Evolutionary conservation across 30 jellyfish, hydroid and myxozoan species (phyloP), one percentile per base, ranked within the genome.

Genomic region (Aurelia sp.): DNA sequence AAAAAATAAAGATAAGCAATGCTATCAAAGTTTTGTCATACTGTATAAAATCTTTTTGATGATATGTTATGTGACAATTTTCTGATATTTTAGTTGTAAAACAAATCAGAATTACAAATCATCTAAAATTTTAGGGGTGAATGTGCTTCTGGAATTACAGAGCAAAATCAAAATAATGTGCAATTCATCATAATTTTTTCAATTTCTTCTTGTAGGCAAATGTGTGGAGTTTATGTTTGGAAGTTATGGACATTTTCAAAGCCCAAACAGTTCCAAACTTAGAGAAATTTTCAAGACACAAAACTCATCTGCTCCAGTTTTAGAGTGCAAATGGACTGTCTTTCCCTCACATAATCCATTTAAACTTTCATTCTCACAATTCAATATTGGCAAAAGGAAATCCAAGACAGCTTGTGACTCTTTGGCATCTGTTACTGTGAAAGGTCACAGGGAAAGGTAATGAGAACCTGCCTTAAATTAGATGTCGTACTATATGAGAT

Each of bases 281-380:
- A 30, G 15, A 11, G 67, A 59, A 16, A 59, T 82, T 13, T 68
- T 55, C 40, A 17, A 30, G 31, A 48, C 41, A 53, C 72, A 63
- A 3, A 62, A 63, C 51, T 35, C 33, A 59, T 59, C 55, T 41
- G 48, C 78, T 18, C 72, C 62, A 21, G 58, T 22, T 58, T 19
- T 67, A 13, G 53, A 63, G 70, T 82, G 92, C 69, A 82, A 47
- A 27, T 82, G 92, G 92, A 82, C 52, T 9, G 61, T 82, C 16
- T 82, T 19, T 22, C 92, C 76, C 58, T 85, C 31, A 33, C 52
- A 51, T 3, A 64, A 67, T 10, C 41, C 35, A 19, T 44, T 82
- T 30, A 70, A 27, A 40, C 80, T 82, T 15, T 13, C 48, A 19
- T 68, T 82, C 21, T 13, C 70, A 15, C 19, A 70, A 1, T 75